Conservation (phyloP, 2,888 invertebrate species). For the Drosophila gaucha region DNA sequence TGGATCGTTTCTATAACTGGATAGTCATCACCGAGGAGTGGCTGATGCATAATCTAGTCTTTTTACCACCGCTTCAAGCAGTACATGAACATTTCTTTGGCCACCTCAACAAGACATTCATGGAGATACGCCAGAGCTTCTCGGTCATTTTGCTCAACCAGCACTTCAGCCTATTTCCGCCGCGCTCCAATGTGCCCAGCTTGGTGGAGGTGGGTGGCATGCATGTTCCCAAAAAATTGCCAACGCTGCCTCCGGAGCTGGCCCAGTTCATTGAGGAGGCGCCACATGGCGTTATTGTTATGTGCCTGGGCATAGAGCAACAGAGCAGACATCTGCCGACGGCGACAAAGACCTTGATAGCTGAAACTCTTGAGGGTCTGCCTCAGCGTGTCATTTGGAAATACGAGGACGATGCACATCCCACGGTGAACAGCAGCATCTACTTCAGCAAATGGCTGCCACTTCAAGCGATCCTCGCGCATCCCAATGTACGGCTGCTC, state of each 20-base stretch:
- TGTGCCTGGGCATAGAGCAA: constrained; percentile 84
- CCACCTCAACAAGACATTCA: constrained; percentile 45
- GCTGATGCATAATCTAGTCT: constrained; percentile 55
- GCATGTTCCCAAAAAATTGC: constrained; percentile 75
- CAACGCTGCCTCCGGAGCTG: constrained; percentile 74
- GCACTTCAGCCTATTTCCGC: constrained; percentile 76
- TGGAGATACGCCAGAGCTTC: constrained; percentile 64
- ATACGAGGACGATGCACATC: constrained; percentile 76
- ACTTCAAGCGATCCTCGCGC: constrained; percentile 84
- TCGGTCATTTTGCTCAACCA: constrained; percentile 80
- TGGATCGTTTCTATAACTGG: constrained; percentile 80
- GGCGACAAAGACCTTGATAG: constrained; percentile 52
- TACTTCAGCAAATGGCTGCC: constrained; percentile 83
- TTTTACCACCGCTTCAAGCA: constrained; percentile 58
- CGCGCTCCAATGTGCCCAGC: constrained; percentile 79
- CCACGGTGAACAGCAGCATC: constrained; percentile 64
- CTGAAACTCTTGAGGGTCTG: constrained; percentile 51
- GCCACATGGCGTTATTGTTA: constrained; percentile 84
- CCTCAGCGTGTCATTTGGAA: constrained; percentile 84
- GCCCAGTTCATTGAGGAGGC: constrained; percentile 83
- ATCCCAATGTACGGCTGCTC: constrained; percentile 85
- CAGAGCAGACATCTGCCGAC: constrained; percentile 62
- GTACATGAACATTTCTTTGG: constrained; percentile 65
- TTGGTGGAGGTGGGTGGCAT: constrained; percentile 83
- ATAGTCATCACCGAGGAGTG: constrained; percentile 59